A percentile compares a stretch with the other conserved stretches of the same genome.
Conservation (phyloP, 2,113 vertebrate genomes). For the Ptilorrhoa leucosticta region DNA sequence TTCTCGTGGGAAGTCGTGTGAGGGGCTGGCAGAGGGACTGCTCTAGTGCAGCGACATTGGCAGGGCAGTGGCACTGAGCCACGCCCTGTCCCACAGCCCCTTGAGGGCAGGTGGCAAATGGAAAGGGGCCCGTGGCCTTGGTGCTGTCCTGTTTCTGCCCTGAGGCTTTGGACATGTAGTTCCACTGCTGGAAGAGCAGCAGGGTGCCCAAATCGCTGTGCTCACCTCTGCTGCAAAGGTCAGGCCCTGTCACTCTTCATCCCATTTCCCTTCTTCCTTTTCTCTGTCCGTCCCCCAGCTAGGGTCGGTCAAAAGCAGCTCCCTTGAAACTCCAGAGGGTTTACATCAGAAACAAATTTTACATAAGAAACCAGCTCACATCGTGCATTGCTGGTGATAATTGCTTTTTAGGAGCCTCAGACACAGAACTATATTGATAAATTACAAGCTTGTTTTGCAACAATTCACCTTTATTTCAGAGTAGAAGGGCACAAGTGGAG, state of each 20-base stretch:
- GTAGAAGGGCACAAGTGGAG: not conserved
- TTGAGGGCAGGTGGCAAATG: too few relatives aligned
- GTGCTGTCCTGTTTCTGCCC: not conserved
- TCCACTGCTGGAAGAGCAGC: not conserved
- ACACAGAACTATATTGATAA: not conserved
- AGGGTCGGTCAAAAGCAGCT: not conserved
- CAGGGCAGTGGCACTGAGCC: not conserved
- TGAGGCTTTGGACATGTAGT: not conserved
- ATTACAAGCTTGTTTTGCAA: not conserved
- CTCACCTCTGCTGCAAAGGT: not conserved
- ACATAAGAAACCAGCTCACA: not conserved
- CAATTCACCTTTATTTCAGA: not conserved
- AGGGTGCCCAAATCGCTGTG: not conserved
- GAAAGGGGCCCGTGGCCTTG: not conserved
- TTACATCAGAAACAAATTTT: not conserved
- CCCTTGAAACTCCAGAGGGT: not conserved
- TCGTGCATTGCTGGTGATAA: not conserved
- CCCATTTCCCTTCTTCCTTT: not conserved
- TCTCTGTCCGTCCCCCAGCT: not conserved
- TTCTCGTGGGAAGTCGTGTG: rapidly evolving
- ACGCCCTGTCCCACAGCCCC: not conserved
- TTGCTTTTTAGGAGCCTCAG: not conserved
- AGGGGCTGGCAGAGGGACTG: not conserved
- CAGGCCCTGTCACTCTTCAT: not conserved
- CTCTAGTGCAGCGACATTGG: not conserved